Conservation (phyloP, 2,113 vertebrate species). For the Bostrychus sinensis region DNA sequence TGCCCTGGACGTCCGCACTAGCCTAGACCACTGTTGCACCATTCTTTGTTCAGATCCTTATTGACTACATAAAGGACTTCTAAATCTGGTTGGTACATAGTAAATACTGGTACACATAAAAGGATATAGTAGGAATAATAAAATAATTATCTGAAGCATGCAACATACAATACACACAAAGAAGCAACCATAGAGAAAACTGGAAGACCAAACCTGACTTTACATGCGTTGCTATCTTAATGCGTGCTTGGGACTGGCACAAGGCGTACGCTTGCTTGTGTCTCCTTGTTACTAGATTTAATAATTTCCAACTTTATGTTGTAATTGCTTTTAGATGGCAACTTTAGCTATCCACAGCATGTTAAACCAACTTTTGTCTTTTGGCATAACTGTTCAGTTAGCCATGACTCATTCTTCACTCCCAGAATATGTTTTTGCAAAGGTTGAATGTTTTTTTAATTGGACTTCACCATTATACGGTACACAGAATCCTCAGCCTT, state of each 20-base stretch:
- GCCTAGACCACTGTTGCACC: slow-evolving; percentile 52
- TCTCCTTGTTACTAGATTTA: too few species aligned
- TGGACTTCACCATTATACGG: neutral
- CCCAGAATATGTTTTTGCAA: neutral
- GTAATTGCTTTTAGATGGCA: too few species aligned
- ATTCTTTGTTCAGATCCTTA: slow-evolving; percentile 18
- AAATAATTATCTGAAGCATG: too few species aligned
- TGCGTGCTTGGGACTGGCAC: too few species aligned
- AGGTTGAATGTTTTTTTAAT: neutral
- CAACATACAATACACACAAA: too few species aligned
- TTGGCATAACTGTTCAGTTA: neutral
- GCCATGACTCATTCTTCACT: neutral
- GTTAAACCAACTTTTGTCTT: neutral
- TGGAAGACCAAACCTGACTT: too few species aligned
- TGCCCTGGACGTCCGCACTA: slow-evolving; percentile 65
- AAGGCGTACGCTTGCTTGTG: too few species aligned
- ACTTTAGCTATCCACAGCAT: neutral
- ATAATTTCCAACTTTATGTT: too few species aligned
- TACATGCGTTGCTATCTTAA: too few species aligned
- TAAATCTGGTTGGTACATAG: neutral
- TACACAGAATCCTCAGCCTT: neutral
- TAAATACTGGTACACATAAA: neutral
- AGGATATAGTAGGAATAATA: neutral
- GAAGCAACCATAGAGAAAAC: too few species aligned
- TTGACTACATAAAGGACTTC: neutral